phyloP scores from a whole-genome alignment of 2,797 vertebrate genomes.

The Limosa lapponica region DNA sequence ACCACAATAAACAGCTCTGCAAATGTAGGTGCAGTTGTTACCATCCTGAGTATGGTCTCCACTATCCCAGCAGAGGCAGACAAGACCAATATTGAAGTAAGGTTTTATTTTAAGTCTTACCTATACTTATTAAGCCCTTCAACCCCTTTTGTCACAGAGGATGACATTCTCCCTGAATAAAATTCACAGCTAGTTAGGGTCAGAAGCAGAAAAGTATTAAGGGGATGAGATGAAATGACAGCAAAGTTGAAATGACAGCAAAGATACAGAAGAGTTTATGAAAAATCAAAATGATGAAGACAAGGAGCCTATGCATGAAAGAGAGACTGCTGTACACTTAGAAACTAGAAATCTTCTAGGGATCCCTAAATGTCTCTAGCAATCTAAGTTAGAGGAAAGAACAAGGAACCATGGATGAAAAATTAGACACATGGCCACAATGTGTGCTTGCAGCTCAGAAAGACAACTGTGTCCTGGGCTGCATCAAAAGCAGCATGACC shows the following conservation, averaged over 20 bases:
- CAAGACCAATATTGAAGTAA: constrained; percentile 55
- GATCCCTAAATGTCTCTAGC: not conserved
- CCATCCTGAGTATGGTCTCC: constrained; percentile 80
- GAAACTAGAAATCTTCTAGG: not conserved
- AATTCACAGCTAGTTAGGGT: not conserved
- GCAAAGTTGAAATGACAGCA: not conserved
- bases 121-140: not conserved
- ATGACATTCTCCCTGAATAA: not conserved
- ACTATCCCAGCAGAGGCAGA: constrained; percentile 53
- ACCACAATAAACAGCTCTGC: constrained; percentile 50
- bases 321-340: not conserved
- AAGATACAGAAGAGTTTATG: not conserved
- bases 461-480: too few relatives aligned
- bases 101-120: not conserved
- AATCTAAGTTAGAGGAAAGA: not conserved
- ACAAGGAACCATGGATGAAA: not conserved
- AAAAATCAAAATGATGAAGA: not conserved
- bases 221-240: not conserved
- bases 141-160: not conserved
- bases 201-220: not conserved
- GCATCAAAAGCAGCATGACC: rapidly evolving
- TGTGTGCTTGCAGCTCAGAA: not conserved
- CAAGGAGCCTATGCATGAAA: not conserved
- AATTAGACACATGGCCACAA: not conserved
- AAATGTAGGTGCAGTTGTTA: constrained; percentile 77